Evolutionary conservation across 2,797 vertebrate genomes (phyloP), one percentile per base, ranked within the genome.

Genomic region (Dromococcyx pavoninus): DNA sequence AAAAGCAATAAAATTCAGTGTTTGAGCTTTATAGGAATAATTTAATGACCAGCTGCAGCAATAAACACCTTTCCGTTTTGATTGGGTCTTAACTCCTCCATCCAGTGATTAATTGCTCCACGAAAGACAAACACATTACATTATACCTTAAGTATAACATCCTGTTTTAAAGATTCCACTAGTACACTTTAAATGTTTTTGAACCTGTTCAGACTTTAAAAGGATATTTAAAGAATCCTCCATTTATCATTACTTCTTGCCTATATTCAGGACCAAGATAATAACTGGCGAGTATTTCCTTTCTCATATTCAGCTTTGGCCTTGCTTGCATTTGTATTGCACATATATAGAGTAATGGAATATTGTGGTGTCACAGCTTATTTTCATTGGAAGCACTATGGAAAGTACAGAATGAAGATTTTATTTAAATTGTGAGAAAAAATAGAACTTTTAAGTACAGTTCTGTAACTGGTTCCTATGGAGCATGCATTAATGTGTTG

Each of bases 21-120:
- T 88, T 96, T 96, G 96, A 94, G 84, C 82, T 95, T 95, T 94
- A 92, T 75, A 96, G 95, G 93, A 92, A 96, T 97, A 94, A 94
- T 92, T 96, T 96, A 94, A 96, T 94, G 88, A 94, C 94, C 94
- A 96, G 93, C 93, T 95, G 92, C 94, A 96, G 92, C 94, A 95
- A 92, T 94, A 96, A 97, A 96, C 94, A 94, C 92, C 89, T 87
- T 95, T 96, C 72, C 37, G 0, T 97, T 97, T 96, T 97, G 95
- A 95, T 94, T 94, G 90, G 96, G 79, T 96, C 92, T 96, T 92
- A 95, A 93, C 88, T 93, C 56, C 61, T 87, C 87, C 33, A 69
- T 92, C 76, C 88, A 95, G 83, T 95, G 89, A 95, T 95, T 93
- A 89, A 97, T 95, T 96, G 95, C 91, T 95, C 62, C 50, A 17